Evolutionary conservation across 2,797 vertebrate species (phyloP).

Genomic region (Characodon lateralis): DNA sequence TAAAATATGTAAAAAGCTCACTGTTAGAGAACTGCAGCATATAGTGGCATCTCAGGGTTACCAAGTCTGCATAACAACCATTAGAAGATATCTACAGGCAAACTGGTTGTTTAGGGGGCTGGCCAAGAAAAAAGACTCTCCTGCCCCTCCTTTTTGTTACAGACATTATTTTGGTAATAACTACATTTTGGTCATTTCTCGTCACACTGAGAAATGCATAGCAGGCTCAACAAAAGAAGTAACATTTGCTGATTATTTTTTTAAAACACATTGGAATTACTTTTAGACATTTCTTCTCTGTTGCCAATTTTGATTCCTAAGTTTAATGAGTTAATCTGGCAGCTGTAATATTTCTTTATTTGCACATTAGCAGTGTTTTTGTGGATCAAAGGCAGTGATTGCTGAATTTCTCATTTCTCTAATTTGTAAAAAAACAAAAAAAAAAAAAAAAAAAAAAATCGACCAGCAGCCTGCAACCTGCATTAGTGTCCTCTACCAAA

Average conservation of each 20-base stretch:
- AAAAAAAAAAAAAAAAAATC: not conserved
- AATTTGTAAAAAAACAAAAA: conserved; percentile 20
- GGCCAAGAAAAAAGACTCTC: not conserved
- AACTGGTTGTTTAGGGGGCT: not conserved
- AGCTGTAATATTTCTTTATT: conserved; percentile 31
- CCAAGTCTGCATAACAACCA: not conserved
- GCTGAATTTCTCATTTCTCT: conserved; percentile 26
- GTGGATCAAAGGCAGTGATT: conserved; percentile 48
- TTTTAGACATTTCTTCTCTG: not conserved
- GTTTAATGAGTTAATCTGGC: not conserved
- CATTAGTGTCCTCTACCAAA: conserved; percentile 19
- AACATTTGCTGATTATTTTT: not conserved
- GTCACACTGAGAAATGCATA: not conserved
- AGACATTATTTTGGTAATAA: not conserved
- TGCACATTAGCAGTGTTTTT: conserved; percentile 43
- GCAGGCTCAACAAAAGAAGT: not conserved
- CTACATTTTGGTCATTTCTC: not conserved
- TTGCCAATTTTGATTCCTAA: not conserved
- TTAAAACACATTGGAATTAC: not conserved
- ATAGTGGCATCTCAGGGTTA: not conserved
- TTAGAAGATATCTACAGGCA: not conserved
- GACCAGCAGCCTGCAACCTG: conserved; percentile 25
- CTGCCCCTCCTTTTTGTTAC: not conserved
- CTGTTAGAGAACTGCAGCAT: not conserved
- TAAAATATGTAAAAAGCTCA: not conserved